These are phyloP conservation scores for Coracopsis vasa DNA, from an alignment of 2,113 vertebrate genomes.

Conservation along the genomic window DNA sequence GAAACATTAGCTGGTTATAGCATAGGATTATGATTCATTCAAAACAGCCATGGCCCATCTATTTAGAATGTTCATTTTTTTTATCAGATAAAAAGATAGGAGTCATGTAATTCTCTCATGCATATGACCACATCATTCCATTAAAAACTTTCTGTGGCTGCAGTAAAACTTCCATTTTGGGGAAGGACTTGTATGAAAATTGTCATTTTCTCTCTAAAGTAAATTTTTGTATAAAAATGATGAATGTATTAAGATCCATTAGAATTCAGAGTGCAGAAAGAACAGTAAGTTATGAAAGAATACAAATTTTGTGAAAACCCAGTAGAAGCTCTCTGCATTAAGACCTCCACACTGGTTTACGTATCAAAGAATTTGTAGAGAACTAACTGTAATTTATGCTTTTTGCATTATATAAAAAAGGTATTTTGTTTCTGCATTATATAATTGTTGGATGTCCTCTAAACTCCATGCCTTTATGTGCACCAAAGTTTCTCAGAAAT, in stretches of 20 bases:
- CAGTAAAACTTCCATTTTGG: conserved; percentile 65
- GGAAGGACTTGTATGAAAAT: conserved; percentile 55
- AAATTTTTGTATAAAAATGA: conserved; percentile 67
- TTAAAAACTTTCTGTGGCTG: conserved; percentile 43
- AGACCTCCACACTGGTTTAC: background rate
- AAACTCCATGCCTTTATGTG: background rate
- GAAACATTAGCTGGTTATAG: background rate
- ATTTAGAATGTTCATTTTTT: conserved; percentile 39
- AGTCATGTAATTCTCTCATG: conserved; percentile 30
- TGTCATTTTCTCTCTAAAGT: conserved; percentile 57
- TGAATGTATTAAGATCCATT: conserved; percentile 42
- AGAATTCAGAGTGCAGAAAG: conserved; percentile 52
- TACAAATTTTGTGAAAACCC: conserved; percentile 37
- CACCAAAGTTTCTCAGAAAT: background rate
- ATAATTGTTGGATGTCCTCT: background rate
- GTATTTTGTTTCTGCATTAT: background rate
- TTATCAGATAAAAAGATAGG: conserved; percentile 6
- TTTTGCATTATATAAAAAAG: background rate
- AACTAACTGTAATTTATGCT: background rate
- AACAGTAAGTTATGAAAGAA: conserved; percentile 16
- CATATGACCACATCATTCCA: conserved; percentile 57
- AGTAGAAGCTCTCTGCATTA: conserved; percentile 10
- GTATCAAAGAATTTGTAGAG: background rate
- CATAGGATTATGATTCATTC: background rate
- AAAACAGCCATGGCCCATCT: background rate